Conservation (phyloP, 2,113 vertebrate species). For the Callocephalon fimbriatum region DNA sequence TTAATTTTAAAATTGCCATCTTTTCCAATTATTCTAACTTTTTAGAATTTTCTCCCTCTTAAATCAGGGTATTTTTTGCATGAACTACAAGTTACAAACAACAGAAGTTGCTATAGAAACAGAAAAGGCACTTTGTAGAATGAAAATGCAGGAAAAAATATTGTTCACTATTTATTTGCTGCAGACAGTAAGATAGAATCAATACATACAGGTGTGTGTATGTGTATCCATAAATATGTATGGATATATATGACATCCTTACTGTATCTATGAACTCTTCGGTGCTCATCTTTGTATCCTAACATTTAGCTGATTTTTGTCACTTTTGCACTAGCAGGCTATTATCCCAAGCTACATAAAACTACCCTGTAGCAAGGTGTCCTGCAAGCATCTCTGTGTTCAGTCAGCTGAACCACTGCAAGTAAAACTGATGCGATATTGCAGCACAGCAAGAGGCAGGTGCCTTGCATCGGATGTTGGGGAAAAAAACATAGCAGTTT, state of each 20-base stretch:
- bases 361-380: background rate
- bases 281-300: background rate
- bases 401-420: background rate
- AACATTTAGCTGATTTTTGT: constrained; percentile 5
- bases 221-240: background rate
- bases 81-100: constrained; percentile 72
- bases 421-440: background rate
- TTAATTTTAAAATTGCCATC: constrained; percentile 48
- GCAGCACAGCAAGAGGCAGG: background rate
- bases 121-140: constrained; percentile 61
- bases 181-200: constrained; percentile 17
- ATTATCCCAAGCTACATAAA: background rate
- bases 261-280: background rate
- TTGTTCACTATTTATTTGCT: constrained; percentile 47
- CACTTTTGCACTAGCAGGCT: background rate
- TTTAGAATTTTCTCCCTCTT: constrained; percentile 55
- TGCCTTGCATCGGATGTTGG: background rate
- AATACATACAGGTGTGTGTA: background rate
- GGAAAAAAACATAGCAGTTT: background rate
- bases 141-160: constrained; percentile 53
- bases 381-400: background rate
- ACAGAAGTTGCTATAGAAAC: constrained; percentile 81
- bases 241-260: background rate
- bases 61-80: constrained; percentile 71
- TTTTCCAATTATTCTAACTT: constrained; percentile 64